Percentiles rank a stretch among this genome's conserved stretches.
Conservation (phyloP, 2,113 vertebrate genomes). For the Emberiza fucata region DNA sequence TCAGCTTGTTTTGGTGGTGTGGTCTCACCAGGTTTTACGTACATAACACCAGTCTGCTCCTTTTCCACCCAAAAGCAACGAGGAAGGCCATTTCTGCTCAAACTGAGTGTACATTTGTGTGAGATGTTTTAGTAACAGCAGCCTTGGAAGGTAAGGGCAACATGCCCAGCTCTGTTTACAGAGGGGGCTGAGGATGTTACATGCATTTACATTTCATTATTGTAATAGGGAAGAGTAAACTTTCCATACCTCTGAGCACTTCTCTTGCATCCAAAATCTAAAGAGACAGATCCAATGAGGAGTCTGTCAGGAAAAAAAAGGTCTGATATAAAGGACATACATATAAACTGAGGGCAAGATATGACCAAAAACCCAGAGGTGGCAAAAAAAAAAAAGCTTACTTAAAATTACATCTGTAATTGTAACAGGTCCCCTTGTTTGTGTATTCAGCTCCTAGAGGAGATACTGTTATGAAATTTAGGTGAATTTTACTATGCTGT, state of each 20-base stretch:
- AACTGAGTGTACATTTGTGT: not conserved
- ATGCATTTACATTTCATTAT: constrained; percentile 44
- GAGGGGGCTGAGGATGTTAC: constrained; percentile 20
- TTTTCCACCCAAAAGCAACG: not conserved
- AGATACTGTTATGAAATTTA: not conserved
- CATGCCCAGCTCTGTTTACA: not conserved
- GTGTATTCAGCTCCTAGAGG: not conserved
- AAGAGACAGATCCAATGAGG: not conserved
- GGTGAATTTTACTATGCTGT: not conserved
- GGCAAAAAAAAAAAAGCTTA: not conserved
- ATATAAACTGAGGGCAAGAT: not conserved
- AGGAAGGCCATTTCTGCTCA: not conserved
- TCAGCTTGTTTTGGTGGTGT: not conserved
- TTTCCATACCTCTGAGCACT: not conserved
- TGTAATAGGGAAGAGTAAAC: constrained; percentile 17
- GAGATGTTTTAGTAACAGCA: constrained; percentile 16
- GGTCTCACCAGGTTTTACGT: not conserved
- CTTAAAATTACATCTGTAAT: not conserved
- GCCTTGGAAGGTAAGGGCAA: constrained; percentile 8
- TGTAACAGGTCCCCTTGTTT: not conserved
- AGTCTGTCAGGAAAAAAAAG: not conserved
- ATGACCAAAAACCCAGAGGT: not conserved
- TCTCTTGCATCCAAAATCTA: not conserved
- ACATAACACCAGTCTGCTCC: not conserved
- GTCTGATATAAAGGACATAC: not conserved